These are phyloP conservation scores for Endomychus coccineus DNA, from an alignment of 2,888 invertebrate species.

Conservation along the genomic window DNA sequence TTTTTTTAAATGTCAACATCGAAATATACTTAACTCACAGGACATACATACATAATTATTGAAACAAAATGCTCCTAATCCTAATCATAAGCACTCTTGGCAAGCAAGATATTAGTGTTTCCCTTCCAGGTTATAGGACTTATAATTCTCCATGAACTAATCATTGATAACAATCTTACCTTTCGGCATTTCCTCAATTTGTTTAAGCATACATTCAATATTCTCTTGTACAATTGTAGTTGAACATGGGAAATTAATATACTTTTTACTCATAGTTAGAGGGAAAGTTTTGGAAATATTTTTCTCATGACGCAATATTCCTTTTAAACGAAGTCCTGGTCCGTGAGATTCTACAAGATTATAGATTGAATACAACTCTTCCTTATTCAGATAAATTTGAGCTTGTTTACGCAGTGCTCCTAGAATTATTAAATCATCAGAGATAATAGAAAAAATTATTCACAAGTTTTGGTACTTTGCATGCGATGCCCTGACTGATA, in stretches of 20 bases:
- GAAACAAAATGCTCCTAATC: no score
- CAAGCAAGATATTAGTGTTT: no score
- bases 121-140: no score
- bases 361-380: background rate
- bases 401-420: background rate
- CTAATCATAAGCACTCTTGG: no score
- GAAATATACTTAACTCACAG: no score
- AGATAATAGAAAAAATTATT: no score
- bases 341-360: slow-evolving; percentile 1
- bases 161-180: background rate
- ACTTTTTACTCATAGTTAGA: background rate
- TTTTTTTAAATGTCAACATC: no score
- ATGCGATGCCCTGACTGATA: no score
- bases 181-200: background rate
- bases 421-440: background rate
- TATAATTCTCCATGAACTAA: no score
- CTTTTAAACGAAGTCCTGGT: background rate
- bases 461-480: no score
- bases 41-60: no score
- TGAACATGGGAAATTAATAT: background rate
- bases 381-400: background rate
- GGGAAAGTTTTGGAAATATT: no score
- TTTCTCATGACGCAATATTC: background rate
- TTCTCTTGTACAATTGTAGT: background rate
- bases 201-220: background rate